phyloP scores from a whole-genome alignment of 1,140 invertebrate species.

The Drosophila santomea region DNA sequence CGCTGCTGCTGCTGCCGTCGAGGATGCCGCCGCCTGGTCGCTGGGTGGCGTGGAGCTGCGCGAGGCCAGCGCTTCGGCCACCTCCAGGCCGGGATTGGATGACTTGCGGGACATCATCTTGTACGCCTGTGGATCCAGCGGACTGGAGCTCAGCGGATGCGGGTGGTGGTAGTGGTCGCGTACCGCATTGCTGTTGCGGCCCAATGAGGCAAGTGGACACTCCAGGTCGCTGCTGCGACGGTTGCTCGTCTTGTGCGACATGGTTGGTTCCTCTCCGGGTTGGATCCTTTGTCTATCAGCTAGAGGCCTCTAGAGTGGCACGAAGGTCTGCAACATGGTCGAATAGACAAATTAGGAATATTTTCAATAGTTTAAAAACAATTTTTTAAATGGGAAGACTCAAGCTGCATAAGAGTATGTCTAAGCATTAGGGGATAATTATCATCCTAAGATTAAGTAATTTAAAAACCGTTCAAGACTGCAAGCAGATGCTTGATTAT shows the following conservation, averaged over 20 bases:
- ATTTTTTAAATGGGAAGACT: no score
- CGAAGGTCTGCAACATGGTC: slow-evolving; percentile 28
- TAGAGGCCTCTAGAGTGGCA: slow-evolving; percentile 25
- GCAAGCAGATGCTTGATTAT: no score
- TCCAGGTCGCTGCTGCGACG: slow-evolving; percentile 81
- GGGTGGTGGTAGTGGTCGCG: slow-evolving; percentile 83
- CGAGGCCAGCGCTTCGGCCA: slow-evolving; percentile 19
- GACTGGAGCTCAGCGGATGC: slow-evolving; percentile 85
- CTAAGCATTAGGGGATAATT: no score
- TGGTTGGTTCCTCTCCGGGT: slow-evolving; percentile 21
- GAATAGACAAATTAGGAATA: no score
- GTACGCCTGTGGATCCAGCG: slow-evolving; percentile 84
- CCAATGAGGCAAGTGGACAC: slow-evolving; percentile 87
- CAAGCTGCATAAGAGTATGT: no score
- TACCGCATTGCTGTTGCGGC: slow-evolving; percentile 85
- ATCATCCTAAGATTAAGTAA: neutral
- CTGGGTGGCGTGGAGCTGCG: slow-evolving; percentile 24
- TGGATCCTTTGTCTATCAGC: slow-evolving; percentile 7
- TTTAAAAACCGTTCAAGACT: no score
- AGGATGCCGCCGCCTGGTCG: slow-evolving; percentile 36
- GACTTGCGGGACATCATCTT: slow-evolving; percentile 85
- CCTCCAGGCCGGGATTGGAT: slow-evolving; percentile 66
- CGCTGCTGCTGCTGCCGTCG: slow-evolving; percentile 45
- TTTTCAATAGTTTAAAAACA: no score
- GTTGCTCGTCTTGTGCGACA: slow-evolving; percentile 78